Evolutionary conservation across 2,113 vertebrate genomes (phyloP), one percentile per base, ranked within the genome.

Genomic region (Echinops telfairi): DNA sequence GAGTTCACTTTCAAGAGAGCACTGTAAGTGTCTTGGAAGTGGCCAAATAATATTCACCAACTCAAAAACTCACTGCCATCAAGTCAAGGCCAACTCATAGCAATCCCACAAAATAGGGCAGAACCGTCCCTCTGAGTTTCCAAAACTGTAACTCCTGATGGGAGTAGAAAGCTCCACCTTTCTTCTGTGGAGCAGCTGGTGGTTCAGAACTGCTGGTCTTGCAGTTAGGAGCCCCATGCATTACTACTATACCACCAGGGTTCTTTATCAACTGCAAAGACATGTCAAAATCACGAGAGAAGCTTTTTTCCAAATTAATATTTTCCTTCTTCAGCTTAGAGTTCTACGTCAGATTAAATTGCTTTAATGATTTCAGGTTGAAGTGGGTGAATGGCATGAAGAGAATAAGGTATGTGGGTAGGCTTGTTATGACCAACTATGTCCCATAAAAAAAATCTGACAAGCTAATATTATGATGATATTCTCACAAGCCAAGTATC

Each of bases 241-340:
- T 53, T 53, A 53, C 47, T 14, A 53, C 47, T 53, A 53, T 9
- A 10, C 47, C 47, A 53, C 47, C 47, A 53, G 47, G 47, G 47
- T 14, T 53, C 47, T 53, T 53, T 53, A 53, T 53, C 53, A 62
- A 6, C n/a, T 60, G 78, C 9, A 25, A 92, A 78, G n/a, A 91
- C 22, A 29, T 66, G 62, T 58, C 73, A 33, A 91, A 96, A 93
- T 94, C 62, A 93, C 38, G 29, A 90, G 27, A 20, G 25, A 83
- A 88, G 25, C 2, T 53, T 71, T 17, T 83, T 60, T 82, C 53
- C 16, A 95, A 90, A 83, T 84, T 89, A 81, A 92, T n/a, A 22
- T 92, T 90, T 90, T 43, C 43, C 2, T 90, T 58, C 40, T 16
- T 95, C 29, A 89, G 27, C 62, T 81, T 23, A 92, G 33, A 86